Base-by-base conservation (phyloP, 2,113 vertebrate species). In the Centropus bengalensis region DNA sequence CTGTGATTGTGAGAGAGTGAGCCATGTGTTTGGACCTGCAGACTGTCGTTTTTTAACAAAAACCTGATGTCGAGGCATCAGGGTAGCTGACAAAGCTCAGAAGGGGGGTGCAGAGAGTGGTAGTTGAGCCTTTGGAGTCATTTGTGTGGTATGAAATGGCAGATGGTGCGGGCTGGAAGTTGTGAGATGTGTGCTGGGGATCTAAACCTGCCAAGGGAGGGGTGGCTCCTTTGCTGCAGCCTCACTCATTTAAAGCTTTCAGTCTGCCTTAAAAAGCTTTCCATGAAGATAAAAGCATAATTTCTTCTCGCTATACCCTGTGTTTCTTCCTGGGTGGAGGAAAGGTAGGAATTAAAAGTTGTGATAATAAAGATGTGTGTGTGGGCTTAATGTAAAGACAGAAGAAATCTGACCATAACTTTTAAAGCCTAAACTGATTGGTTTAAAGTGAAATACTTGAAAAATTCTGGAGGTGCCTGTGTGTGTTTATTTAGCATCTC, bases 401-500 rank as follows among this genome's bases (percentile, higher is more conserved):
- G 6, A 36, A 40, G 10, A 26, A 22, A 58, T 68, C 4, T 0
- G 0, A 28, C 32, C 10, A 5, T 81, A 20, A 30, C 52, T 56
- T 40, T 54, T 78, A 58, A 86, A 89, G 55, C 36, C 27, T 84
- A n/a, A 91, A 69, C 14, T 28, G 30, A 44, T 56, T 8, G 6
- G 18, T 56, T 91, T 64, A 64, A 88, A 88, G 55, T 76, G 0
- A 80, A 92, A 52, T 77, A 28, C 38, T 70, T 93, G 14, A 17
- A 67, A 49, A 33, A 28, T 38, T 78, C 66, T 47, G 71, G 70
- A 87, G 66, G 32, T 68, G 62, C 82, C 42, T 86, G 2, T 52
- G 47, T 85, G 49, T 84, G 38, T 63, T 86, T 88, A 74, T 93
- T 86, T 93, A 87, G 85, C 62, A 82, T 33, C 52, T 82, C 24